These are phyloP conservation scores for Urocitellus parryii DNA, from an alignment of 2,113 vertebrate species.

Conservation along the genomic window DNA sequence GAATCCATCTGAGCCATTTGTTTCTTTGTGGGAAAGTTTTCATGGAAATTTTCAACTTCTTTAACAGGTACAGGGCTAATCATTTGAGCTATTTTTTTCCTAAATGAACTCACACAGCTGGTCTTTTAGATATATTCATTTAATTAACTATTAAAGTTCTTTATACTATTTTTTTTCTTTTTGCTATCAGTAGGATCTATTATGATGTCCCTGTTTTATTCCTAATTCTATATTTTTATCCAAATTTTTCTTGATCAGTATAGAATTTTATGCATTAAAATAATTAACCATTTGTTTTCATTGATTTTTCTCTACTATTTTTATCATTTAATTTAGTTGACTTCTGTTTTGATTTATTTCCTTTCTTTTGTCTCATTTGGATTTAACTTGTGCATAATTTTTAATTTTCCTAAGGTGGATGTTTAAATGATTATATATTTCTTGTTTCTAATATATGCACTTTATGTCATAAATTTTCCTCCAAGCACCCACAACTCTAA, in stretches of 20 bases:
- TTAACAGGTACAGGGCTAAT: background rate
- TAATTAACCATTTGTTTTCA: background rate
- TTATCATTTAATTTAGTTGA: background rate
- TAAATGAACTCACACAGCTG: background rate
- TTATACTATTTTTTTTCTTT: background rate
- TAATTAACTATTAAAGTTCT: background rate
- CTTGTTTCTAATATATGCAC: background rate
- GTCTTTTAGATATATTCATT: background rate
- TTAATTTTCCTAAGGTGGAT: background rate
- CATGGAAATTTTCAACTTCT: conserved; percentile 6
- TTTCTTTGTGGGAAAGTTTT: background rate
- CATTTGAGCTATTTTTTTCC: background rate
- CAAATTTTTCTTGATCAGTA: background rate
- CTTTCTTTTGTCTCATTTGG: background rate
- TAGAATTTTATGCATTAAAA: background rate
- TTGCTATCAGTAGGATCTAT: background rate
- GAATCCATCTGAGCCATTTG: background rate
- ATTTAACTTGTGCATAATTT: background rate
- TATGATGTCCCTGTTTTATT: background rate
- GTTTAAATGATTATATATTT: background rate
- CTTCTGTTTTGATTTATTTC: background rate
- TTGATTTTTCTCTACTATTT: background rate
- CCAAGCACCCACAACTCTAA: background rate
- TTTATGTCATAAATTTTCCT: background rate
- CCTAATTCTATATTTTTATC: background rate